Evolutionary conservation across 1,140 invertebrate species (phyloP), one percentile per base, ranked within the genome.

Genomic region (Bemisia tabaci): DNA sequence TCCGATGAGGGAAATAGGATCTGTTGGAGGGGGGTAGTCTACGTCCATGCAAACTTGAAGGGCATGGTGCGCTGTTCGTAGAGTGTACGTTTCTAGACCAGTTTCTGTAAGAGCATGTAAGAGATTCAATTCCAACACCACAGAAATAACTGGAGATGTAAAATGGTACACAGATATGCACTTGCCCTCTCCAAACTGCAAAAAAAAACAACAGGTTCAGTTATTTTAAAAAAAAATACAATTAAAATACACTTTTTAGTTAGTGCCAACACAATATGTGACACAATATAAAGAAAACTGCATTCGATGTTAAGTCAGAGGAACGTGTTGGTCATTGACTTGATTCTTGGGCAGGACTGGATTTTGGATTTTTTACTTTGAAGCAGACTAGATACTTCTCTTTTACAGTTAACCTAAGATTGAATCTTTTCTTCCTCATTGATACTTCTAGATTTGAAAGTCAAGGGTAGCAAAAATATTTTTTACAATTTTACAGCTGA

Each of bases 1-100:
- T 1, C 88, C 88, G 61, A 90, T 83, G 11, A 91, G 74, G 64
- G 87, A 89, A 33, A 90, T 83, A 0, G 87, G 82, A 63, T 87
- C 84, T 58, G 66, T 63, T 48, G 63, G 59, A 66, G 65, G 62
- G 5, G 33, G 65, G 1, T 48, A 66, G 62, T 69, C 59, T 62
- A 68, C 62, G 48, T 62, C 24, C 26, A 63, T 61, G 22, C 26
- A 39, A 59, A 26, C 39, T 59, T 64, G 65, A 63, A 65, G 62
- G 1, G 68, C 62, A n/a, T 65, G 65, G 73, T 87, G 82, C 0
- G 83, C 82, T 39, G 85, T 77, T 39, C 87, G 79, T 26, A 88
- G 77, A 0, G 89, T 91, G 70, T 91, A 91, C 0, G 87, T 87
- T 74, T 92, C 89, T 5, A 92, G 78, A 1, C 89, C 89, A 67